Conservation (phyloP, 2,113 vertebrate species). For the Eublepharis macularius region DNA sequence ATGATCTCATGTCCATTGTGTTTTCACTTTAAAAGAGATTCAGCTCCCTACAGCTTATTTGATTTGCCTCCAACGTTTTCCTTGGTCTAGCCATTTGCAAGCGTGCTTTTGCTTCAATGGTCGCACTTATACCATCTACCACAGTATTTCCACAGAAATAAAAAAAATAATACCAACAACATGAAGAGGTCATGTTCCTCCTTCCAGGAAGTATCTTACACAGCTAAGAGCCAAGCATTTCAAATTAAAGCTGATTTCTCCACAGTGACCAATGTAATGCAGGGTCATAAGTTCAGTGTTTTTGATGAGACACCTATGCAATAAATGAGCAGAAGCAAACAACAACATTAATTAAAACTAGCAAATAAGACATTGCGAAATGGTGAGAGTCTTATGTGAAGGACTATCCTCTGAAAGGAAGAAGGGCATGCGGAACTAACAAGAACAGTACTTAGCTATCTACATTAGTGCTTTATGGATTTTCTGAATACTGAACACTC, state of each 20-base stretch:
- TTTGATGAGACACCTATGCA: neutral
- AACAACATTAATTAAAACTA: neutral
- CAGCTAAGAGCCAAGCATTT: neutral
- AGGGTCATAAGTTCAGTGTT: neutral
- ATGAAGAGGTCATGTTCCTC: slow-evolving; percentile 10
- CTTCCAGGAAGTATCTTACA: neutral
- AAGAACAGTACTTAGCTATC: neutral
- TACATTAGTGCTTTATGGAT: neutral
- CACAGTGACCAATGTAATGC: neutral
- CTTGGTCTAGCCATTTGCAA: slow-evolving; percentile 18
- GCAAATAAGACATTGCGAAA: neutral
- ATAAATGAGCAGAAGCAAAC: slow-evolving; percentile 8
- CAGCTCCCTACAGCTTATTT: slow-evolving; percentile 10
- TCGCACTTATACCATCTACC: neutral
- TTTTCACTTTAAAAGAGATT: slow-evolving; percentile 32
- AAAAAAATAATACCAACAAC: slow-evolving; percentile 22
- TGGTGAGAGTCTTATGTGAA: neutral
- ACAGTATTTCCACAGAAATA: slow-evolving; percentile 16
- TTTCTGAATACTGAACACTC: neutral
- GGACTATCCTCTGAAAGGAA: neutral
- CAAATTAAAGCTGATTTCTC: neutral
- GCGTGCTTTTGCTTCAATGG: slow-evolving; percentile 41
- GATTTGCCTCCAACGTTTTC: neutral
- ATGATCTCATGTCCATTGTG: slow-evolving; percentile 27
- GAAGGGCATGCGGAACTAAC: neutral